phyloP scores from a whole-genome alignment of 2,888 invertebrate species.

The Drosophila koepferae region DNA sequence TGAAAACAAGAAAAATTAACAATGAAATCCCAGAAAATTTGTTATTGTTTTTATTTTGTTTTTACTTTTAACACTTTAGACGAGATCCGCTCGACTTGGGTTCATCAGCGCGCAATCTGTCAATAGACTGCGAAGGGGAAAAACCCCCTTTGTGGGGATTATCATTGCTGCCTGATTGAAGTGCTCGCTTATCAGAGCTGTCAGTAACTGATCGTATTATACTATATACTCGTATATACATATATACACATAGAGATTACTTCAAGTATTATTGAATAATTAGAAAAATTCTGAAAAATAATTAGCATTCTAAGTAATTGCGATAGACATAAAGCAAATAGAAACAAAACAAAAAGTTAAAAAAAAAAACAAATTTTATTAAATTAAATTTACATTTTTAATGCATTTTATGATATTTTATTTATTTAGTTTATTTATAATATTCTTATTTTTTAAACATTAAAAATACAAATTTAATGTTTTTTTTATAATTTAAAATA shows the following conservation, averaged over 20 bases:
- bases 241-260: conserved; percentile 9
- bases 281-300: not conserved
- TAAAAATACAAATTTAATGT: no score
- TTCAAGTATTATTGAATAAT: conserved; percentile 6
- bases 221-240: not conserved
- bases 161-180: conserved; percentile 24
- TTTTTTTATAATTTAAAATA: no score
- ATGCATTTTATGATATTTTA: no score
- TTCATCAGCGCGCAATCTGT: conserved; percentile 22
- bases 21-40: conserved; percentile 44
- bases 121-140: conserved; percentile 9
- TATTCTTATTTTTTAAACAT: no score
- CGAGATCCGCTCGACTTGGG: not conserved
- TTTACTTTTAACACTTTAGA: conserved; percentile 11
- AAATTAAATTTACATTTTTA: not conserved
- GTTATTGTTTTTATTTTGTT: conserved; percentile 7
- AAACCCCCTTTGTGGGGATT: conserved; percentile 19
- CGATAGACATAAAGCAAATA: not conserved
- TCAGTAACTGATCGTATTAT: conserved; percentile 6
- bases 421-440: no score
- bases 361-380: not conserved
- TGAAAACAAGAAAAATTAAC: conserved; percentile 31
- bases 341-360: not conserved
- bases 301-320: conserved; percentile 11
- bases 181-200: conserved; percentile 28